Base-by-base conservation (phyloP, 37 sponge, comb jelly and placozoan species). In the Theonella swinhoei region DNA sequence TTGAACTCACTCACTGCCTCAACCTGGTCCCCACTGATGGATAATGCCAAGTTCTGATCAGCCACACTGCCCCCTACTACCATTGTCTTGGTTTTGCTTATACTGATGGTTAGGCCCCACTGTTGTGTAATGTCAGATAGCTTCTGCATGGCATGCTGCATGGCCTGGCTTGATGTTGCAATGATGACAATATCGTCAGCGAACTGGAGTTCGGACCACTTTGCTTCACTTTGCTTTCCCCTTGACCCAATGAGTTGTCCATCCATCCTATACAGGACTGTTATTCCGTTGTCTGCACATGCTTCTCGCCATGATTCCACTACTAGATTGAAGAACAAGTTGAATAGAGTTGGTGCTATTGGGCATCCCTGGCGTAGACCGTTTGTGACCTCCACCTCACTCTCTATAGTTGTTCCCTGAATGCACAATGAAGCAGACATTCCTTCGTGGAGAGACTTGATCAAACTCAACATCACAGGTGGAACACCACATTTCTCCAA, bases 41-140 rank as follows among this genome's bases (percentile, higher is more conserved):
- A 41, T 2, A 41, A 43, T 22, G 77, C 72, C 40, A 43, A 42
- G 62, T 85, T 79, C n/a, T 4, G 39, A 1, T 54, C 72, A 24
- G 43, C 62, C 0, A 61, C 79, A 3, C 39, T 24, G 23, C 87
- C 72, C 36, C 80, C 87, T 33, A 68, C 36, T 28, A 66, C 76
- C 80, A 85, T 85, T 1, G 34, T 61, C 78, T 85, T 85, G 37
- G 85, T 85, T 61, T 77, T 85, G 2, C 78, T 60, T 30, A 76
- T 67, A 43, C 78, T 85, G 24, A 85, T 72, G 9, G 71, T 76
- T 4, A 85, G 83, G 63, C 83, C 83, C 22, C 70, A 82, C n/a
- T n/a, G n/a, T n/a, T n/a, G n/a, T n/a, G n/a, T n/a, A n/a, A n/a
- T n/a, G n/a, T n/a, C n/a, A n/a, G n/a, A n/a, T n/a, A n/a, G n/a